These are phyloP conservation scores for Popillia japonica DNA, from an alignment of 1,140 invertebrate genomes.

Conservation along the genomic window DNA sequence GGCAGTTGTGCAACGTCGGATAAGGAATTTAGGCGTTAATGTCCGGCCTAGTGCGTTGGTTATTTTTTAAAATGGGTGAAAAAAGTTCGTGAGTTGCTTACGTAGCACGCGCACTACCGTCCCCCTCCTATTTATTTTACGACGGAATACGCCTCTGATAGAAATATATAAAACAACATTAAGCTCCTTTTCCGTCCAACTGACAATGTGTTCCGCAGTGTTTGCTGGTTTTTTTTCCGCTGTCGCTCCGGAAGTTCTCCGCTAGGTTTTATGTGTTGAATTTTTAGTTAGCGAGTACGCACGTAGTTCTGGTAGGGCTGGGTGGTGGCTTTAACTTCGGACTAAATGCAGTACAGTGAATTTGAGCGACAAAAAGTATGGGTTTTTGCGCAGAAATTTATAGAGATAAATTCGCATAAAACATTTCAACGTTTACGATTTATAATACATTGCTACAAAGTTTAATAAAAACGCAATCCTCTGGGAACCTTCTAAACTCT, in stretches of 20 bases:
- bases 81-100: not conserved
- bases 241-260: not conserved
- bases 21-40: not conserved
- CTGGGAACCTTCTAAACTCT: no score
- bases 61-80: slow-evolving; percentile 4
- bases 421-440: no score
- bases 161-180: not conserved
- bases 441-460: no score
- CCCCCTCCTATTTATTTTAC: not conserved
- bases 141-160: not conserved
- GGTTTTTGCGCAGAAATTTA: no score
- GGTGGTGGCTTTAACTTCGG: no score
- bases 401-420: no score
- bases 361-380: not conserved
- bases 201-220: not conserved
- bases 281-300: not conserved
- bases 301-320: not conserved
- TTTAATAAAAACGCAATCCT: no score
- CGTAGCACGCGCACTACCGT: not conserved
- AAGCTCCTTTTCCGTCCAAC: not conserved
- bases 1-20: not conserved
- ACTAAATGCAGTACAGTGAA: not conserved
- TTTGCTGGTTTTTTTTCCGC: not conserved
- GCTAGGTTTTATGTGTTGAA: not conserved
- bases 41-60: not conserved